These are phyloP conservation scores for Cotesia congregata DNA, from an alignment of 2,888 invertebrate genomes.

Conservation along the genomic window DNA sequence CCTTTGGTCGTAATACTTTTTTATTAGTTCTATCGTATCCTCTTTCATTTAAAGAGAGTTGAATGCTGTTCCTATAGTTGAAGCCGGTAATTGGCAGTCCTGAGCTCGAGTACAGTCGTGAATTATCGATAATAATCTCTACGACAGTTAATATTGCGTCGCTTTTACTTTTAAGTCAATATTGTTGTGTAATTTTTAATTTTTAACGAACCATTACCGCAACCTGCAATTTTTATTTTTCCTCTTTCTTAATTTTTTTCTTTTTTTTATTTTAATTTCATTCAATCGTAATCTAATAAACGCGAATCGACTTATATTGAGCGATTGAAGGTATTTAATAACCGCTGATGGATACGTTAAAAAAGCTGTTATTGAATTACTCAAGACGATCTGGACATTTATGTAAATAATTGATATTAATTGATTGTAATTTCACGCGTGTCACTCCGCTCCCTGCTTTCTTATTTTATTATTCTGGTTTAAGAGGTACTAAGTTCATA, in stretches of 20 bases:
- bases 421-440: not conserved
- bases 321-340: not conserved
- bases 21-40: constrained; percentile 19
- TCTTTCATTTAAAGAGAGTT: constrained; percentile 14
- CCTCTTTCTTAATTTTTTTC: too few relatives aligned
- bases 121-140: constrained; percentile 38
- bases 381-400: constrained; percentile 16
- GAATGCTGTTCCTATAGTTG: constrained; percentile 12
- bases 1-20: constrained; percentile 8
- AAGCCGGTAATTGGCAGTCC: constrained; percentile 29
- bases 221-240: not conserved
- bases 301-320: not conserved
- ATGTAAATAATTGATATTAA: constrained; percentile 17
- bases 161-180: constrained; percentile 23
- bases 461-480: constrained; percentile 9
- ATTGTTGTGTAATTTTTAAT: not conserved
- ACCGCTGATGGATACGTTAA: not conserved
- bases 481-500: not conserved
- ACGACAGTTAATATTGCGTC: constrained; percentile 32
- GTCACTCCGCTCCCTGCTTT: not conserved
- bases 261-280: too few relatives aligned
- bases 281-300: not conserved
- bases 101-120: constrained; percentile 20
- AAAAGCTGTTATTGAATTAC: constrained; percentile 12
- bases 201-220: not conserved